These are phyloP conservation scores for Polymixis lichenea DNA, from an alignment of 2,888 invertebrate genomes.

Conservation along the genomic window DNA sequence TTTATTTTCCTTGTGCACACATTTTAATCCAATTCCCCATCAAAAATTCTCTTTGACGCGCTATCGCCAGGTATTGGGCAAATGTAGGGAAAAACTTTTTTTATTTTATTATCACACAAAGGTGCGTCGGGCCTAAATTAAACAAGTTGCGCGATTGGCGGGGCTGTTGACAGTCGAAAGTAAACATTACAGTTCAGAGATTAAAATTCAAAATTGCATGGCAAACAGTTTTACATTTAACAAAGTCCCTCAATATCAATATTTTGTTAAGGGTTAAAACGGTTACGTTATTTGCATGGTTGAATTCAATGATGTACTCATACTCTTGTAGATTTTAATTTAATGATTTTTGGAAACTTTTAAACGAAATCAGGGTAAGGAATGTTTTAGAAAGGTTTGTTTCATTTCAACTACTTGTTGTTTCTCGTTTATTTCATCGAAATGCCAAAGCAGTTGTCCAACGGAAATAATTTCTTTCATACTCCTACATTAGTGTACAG, in stretches of 20 bases:
- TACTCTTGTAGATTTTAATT: constrained; percentile 58
- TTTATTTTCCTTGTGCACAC: constrained; percentile 59
- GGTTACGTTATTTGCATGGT: constrained; percentile 73
- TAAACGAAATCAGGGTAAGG: constrained; percentile 7
- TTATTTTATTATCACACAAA: constrained; percentile 80
- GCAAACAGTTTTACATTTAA: constrained; percentile 65
- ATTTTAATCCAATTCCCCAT: constrained; percentile 69
- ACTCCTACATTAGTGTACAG: constrained; percentile 25
- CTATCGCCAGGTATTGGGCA: constrained; percentile 69
- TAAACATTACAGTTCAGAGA: constrained; percentile 66
- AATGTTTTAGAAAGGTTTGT: constrained; percentile 10
- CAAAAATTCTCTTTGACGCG: constrained; percentile 73
- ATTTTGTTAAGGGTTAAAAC: constrained; percentile 76
- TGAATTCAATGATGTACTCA: constrained; percentile 73
- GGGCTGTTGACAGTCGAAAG: constrained; percentile 61
- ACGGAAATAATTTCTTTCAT: constrained; percentile 29
- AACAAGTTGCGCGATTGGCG: constrained; percentile 74
- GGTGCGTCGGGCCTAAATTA: constrained; percentile 80
- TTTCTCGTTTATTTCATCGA: constrained; percentile 8
- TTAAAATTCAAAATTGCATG: constrained; percentile 68
- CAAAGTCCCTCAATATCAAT: constrained; percentile 76
- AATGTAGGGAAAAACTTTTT: constrained; percentile 74
- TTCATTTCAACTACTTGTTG: background rate
- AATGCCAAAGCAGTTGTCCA: constrained; percentile 7
- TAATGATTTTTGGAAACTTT: constrained; percentile 31